Evolutionary conservation across 2,113 vertebrate genomes (phyloP), one percentile per base, ranked within the genome.

Genomic region (Misgurnus mizolepis): DNA sequence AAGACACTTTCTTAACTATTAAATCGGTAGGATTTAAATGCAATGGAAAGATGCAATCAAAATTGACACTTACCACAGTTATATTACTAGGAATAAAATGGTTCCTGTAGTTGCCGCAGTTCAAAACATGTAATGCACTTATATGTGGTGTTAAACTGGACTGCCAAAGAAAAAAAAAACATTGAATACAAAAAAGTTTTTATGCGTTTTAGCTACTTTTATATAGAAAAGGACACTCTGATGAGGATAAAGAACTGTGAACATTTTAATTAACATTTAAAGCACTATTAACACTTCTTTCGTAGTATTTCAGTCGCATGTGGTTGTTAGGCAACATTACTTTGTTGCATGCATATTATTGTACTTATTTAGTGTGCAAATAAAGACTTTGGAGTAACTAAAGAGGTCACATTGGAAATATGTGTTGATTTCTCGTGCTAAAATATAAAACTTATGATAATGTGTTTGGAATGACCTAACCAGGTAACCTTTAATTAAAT

Each of bases 401-500:
- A 39, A 11, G 0, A 40, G 10, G 17, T 43, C n/a, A n/a, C 3
- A 4, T 12, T 34, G 12, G 2, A 14, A 5, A 56, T 10, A 12
- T 5, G 9, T 72, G 18, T 71, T 43, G 39, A 72, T 17, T 18
- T 72, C 7, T 5, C n/a, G 11, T 6, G 34, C 50, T 40, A 56
- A 40, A 56, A 50, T 55, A 40, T 22, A 69, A 67, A 34, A 50
- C n/a, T 6, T 40, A 10, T 58, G 10, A 55, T 58, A 9, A 41
- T 43, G 0, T 56, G 53, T 50, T 27, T 3, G n/a, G 18, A 6
- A 18, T 58, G 70, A 60, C 55, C 70, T 58, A 58, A 7, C 7
- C n/a, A 58, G 11, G 70, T 43, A 3, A 58, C 34, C 15, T 58
- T 72, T 70, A 70, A 70, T 70, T 72, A 56, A 5, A 56, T 1